These are phyloP conservation scores for Campylomormyrus tamandua DNA, from an alignment of 2,113 vertebrate genomes.

Conservation along the genomic window DNA sequence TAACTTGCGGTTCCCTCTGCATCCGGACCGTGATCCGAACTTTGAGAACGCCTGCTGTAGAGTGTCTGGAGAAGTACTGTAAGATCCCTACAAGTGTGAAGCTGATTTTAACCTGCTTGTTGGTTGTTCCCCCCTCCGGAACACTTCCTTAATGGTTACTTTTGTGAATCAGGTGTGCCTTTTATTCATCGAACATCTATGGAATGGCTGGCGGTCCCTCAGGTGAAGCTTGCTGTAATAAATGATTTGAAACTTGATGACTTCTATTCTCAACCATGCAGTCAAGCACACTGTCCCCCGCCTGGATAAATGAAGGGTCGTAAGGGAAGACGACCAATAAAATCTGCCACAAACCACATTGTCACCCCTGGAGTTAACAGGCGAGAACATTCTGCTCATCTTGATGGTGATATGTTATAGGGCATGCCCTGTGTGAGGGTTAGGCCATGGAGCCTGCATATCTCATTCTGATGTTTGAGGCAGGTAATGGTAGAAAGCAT, in stretches of 20 bases:
- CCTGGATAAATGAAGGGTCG: not conserved
- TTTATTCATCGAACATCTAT: not conserved
- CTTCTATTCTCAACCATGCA: not conserved
- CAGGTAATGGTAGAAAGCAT: not conserved
- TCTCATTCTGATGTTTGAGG: not conserved
- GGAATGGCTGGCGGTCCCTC: not conserved
- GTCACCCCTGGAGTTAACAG: not conserved
- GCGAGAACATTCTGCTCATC: not conserved
- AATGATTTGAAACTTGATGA: not conserved
- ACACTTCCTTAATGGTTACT: not conserved
- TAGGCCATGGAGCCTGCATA: not conserved
- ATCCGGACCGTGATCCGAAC: not conserved
- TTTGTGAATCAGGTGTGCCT: not conserved
- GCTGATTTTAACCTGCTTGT: not conserved
- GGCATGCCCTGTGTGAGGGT: not conserved
- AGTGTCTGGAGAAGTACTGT: not conserved
- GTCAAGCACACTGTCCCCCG: not conserved
- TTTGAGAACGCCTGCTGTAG: not conserved
- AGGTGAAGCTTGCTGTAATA: not conserved
- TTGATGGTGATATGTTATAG: not conserved
- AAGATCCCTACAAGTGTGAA: not conserved
- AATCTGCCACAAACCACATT: not conserved
- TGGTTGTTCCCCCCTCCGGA: not conserved
- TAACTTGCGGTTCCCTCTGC: not conserved
- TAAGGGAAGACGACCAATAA: not conserved